Evolutionary conservation across 1,140 invertebrate species (phyloP), one percentile per base, ranked within the genome.

Genomic region (Pseudomyrmex flavicornis): DNA sequence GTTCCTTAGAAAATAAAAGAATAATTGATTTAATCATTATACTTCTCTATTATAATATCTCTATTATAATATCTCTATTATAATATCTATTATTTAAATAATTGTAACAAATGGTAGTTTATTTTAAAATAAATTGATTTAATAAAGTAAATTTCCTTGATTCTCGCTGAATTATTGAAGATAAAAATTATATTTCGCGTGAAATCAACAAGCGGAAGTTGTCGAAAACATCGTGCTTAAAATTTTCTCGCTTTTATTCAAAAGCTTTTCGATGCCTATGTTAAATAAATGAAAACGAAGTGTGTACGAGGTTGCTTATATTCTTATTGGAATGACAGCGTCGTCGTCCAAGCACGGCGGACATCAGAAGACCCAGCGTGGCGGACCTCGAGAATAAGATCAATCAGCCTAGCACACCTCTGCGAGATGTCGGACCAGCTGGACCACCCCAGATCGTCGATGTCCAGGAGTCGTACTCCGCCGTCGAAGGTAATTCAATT

Each of bases 391-490:
- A 98, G 94, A 98, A 98, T 92, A 95, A 96, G 85, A 97, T 98
- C 92, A 98, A 98, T 93, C 97, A 98, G 93, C 97, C 98, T 66
- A 98, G 97, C n/a, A 97, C 97, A 79, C 98, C 98, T 44, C 94
- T 99, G 52, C 96, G 96, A 92, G 95, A 97, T 90, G 94, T 96
- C 68, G 98, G 98, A 75, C 95, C 96, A 90, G 96, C 96, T 85
- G 97, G 98, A 84, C 97, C 98, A 84, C 98, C 98, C 44, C 95
- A 96, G 70, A 98, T 99, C 93, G 96, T 98, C 70, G 97, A 98
- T 93, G 97, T 98, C 7, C 96, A 98, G 93, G 98, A 98, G 92
- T 98, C 97, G 88, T 98, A 98, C 94, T 97, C 97, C 22, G 98
- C 97, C 63, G 97, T 98, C 94, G 98, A 99, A 97, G 98, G 98